phyloP scores from a whole-genome alignment of 2,113 vertebrate species.

The Paedocypris sp. region DNA sequence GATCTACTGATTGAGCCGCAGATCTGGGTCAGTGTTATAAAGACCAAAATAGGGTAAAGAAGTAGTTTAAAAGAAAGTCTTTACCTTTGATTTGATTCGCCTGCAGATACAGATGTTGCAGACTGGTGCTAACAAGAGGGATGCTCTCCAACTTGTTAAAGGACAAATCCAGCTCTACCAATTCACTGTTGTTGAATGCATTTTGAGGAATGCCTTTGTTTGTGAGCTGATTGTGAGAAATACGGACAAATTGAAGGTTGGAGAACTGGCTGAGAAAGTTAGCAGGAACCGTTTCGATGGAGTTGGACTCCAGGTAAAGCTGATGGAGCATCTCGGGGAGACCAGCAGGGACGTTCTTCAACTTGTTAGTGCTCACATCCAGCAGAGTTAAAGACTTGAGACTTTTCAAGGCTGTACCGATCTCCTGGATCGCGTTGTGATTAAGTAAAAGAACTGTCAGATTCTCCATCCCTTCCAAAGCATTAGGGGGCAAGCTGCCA shows the following conservation, averaged over 20 bases:
- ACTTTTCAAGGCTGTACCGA: constrained; percentile 65
- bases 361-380: constrained; percentile 80
- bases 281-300: constrained; percentile 71
- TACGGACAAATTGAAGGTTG: constrained; percentile 76
- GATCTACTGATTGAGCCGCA: too few relatives aligned
- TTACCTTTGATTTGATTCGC: constrained; percentile 88
- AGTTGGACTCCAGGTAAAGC: constrained; percentile 85
- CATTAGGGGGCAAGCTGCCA: constrained; percentile 62
- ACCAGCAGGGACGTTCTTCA: constrained; percentile 73
- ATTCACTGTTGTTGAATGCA: constrained; percentile 82
- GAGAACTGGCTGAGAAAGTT: constrained; percentile 70
- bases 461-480: constrained; percentile 82
- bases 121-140: constrained; percentile 73
- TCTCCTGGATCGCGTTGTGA: constrained; percentile 76
- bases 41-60: neutral
- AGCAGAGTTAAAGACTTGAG: constrained; percentile 75
- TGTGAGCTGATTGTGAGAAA: constrained; percentile 83
- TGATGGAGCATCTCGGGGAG: constrained; percentile 79
- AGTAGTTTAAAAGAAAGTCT: neutral
- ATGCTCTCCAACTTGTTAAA: constrained; percentile 91
- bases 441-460: constrained; percentile 82
- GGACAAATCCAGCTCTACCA: constrained; percentile 90
- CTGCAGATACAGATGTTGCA: constrained; percentile 91
- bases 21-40: too few relatives aligned
- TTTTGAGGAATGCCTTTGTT: constrained; percentile 76